Percentiles rank a stretch among this genome's conserved stretches.
phyloP scores from a whole-genome alignment of 2,888 invertebrate genomes.

The Lutraria lutraria region DNA sequence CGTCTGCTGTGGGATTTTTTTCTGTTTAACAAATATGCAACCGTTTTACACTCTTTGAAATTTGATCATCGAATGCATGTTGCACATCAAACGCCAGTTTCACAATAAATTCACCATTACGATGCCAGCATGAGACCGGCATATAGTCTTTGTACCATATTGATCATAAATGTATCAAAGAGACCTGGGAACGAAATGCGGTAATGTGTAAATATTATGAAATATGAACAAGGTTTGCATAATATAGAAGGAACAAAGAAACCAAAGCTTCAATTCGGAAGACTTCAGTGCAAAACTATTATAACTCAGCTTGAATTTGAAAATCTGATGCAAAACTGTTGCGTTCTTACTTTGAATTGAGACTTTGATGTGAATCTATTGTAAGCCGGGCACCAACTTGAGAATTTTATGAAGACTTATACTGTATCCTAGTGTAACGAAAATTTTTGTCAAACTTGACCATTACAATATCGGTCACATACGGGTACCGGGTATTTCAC shows the following conservation, averaged over 20 bases:
- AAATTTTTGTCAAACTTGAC: no score
- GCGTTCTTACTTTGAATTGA: no score
- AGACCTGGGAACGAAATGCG: neutral
- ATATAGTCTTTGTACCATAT: conserved; percentile 7
- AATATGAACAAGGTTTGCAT: neutral
- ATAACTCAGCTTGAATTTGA: no score
- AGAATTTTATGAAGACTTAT: no score
- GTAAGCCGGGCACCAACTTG: no score
- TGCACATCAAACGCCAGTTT: conserved; percentile 17
- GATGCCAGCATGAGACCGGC: neutral
- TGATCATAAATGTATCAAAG: conserved; percentile 26
- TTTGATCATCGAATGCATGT: conserved; percentile 33
- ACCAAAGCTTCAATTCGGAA: neutral
- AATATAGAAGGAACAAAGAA: neutral
- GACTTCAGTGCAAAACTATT: neutral
- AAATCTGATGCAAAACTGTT: no score
- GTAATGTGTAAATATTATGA: conserved; percentile 25
- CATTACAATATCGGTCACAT: no score
- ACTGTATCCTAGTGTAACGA: no score
- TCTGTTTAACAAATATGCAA: neutral
- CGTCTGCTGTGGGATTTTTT: neutral
- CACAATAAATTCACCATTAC: neutral
- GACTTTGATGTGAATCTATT: no score
- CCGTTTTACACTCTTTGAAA: conserved; percentile 27
- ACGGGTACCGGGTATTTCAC: no score